Conservation (phyloP, 2,797 vertebrate species). For the Phrynocephalus vlangalii region DNA sequence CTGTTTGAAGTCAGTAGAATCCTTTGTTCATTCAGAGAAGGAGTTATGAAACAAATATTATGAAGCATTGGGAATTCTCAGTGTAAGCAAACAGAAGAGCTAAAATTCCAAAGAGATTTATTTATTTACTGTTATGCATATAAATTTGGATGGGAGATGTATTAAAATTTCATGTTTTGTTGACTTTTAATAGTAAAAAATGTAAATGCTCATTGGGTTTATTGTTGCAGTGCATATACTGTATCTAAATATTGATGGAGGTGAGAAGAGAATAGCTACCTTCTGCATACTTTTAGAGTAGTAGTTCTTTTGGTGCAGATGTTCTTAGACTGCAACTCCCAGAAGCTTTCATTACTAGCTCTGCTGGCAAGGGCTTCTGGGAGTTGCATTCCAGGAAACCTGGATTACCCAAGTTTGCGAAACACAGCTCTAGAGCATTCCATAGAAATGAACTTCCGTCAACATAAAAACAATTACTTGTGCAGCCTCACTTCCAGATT, state of each 20-base stretch:
- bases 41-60: background rate
- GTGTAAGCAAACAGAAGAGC: conserved; percentile 21
- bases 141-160: conserved; percentile 3
- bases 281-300: background rate
- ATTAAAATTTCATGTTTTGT: conserved; percentile 16
- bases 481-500: background rate
- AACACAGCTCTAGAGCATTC: background rate
- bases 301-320: too few relatives aligned
- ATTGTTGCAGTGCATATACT: background rate
- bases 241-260: too few relatives aligned
- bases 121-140: conserved; percentile 18
- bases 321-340: too few relatives aligned
- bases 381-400: too few relatives aligned
- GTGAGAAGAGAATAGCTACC: background rate
- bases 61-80: background rate
- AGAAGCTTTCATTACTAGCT: too few relatives aligned
- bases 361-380: too few relatives aligned
- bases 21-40: background rate
- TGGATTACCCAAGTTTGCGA: too few relatives aligned
- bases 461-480: background rate
- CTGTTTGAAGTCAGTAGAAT: background rate
- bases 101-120: background rate
- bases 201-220: conserved; percentile 31
- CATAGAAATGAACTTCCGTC: background rate
- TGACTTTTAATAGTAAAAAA: conserved; percentile 17